Conservation (phyloP, 2,797 vertebrate genomes). For the Varecia variegata region DNA sequence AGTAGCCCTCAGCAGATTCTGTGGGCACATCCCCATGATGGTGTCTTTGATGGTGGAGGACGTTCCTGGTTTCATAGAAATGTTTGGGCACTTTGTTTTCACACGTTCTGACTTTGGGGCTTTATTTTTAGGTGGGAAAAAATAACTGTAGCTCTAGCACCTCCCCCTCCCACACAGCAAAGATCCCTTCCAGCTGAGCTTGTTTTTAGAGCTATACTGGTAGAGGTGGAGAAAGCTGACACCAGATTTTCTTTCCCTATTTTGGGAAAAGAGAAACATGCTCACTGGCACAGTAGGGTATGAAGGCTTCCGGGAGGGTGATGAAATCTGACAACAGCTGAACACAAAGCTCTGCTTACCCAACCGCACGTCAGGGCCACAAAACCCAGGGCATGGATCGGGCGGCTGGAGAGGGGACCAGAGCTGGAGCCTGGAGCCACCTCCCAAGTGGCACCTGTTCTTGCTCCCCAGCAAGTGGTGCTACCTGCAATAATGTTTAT, state of each 20-base stretch:
- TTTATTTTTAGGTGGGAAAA: slow-evolving; percentile 74
- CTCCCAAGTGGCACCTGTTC: neutral
- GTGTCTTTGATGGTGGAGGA: neutral
- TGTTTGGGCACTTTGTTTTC: slow-evolving; percentile 49
- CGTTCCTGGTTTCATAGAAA: neutral
- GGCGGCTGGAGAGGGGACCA: neutral
- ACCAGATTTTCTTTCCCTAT: slow-evolving; percentile 69
- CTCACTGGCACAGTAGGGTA: neutral
- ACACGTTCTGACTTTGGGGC: slow-evolving; percentile 38
- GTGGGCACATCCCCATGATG: neutral
- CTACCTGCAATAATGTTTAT: neutral
- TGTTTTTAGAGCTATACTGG: slow-evolving; percentile 40
- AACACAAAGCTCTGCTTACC: neutral
- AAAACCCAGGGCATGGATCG: neutral
- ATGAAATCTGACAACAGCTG: neutral
- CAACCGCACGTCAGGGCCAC: accelerated
- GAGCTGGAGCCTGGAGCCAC: neutral
- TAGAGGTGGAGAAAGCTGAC: slow-evolving; percentile 49
- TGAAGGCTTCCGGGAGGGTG: neutral
- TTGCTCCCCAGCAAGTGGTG: neutral
- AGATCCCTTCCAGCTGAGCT: slow-evolving; percentile 44
- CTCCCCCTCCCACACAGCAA: slow-evolving; percentile 26
- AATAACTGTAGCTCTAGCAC: slow-evolving; percentile 51
- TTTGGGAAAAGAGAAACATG: slow-evolving; percentile 61
- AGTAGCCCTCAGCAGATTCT: neutral